Percentiles rank a stretch among this genome's conserved stretches.
phyloP scores from a whole-genome alignment of 37 sponge, comb jelly and placozoan genomes.

The Theonella swinhoei region DNA sequence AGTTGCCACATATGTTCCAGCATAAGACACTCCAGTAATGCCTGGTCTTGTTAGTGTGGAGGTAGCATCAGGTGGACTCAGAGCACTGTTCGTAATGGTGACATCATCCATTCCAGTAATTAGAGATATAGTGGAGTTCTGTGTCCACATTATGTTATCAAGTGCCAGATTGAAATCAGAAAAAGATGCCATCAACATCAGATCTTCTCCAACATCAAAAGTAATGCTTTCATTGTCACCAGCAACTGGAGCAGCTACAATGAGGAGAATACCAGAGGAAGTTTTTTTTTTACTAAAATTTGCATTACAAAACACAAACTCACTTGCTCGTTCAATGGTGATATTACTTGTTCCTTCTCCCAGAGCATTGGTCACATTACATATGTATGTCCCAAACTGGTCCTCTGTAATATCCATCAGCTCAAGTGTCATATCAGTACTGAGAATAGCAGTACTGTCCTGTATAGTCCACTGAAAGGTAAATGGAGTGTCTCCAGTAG shows the following conservation, averaged over 20 bases:
- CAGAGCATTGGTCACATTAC: not conserved
- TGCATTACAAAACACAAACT: no score
- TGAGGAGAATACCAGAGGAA: no score
- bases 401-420: not conserved
- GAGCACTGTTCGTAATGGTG: constrained; percentile 3
- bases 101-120: not conserved
- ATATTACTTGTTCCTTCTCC: not conserved
- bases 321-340: not conserved
- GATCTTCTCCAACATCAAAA: constrained; percentile 2
- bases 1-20: constrained; percentile 25
- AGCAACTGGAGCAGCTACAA: not conserved
- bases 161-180: constrained; percentile 39
- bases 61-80: not conserved
- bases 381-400: not conserved
- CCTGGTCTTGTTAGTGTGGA: not conserved
- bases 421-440: not conserved
- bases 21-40: not conserved
- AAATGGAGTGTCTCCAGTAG: constrained; percentile 49
- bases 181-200: constrained; percentile 9
- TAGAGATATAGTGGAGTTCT: not conserved
- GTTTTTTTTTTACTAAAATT: no score
- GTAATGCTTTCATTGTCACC: not conserved
- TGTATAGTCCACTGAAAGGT: constrained; percentile 29
- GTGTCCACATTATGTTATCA: constrained; percentile 9
- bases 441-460: not conserved